Evolutionary conservation across 92 coral and sea anemone species (phyloP), one percentile per base, ranked within the genome.

Genomic region (Actinostola sp.): DNA sequence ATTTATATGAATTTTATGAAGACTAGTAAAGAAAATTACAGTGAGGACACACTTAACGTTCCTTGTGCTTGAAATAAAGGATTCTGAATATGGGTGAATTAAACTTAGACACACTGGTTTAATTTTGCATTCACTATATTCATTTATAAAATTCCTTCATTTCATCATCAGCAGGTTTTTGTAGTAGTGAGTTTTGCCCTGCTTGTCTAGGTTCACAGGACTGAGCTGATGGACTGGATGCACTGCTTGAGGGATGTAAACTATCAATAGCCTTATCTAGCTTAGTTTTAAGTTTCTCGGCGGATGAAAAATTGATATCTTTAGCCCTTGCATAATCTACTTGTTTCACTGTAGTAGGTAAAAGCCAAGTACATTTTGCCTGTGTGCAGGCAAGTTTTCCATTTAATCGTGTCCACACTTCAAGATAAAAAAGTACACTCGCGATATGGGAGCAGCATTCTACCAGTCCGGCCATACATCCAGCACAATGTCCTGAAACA

Each of bases 381-480:
- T 66, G 82, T 26, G 82, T 58, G 31, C 87, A 82, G 45, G 87
- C 42, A 41, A 75, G 70, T 76, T 75, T 82, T 66, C 79, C 76
- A 32, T 66, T 49, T 15, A 82, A 51, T 76, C 66, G 56, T 52
- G 87, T 60, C 31, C 32, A 39, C 32, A 44, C 74, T 75, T 75
- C 67, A 30, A 79, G 31, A 70, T 71, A 79, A 61, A 79, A 79
- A 46, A 79, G 32, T 10, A 46, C 67, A 34, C 78, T 78, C n/a
- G 61, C 80, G 26, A 82, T 54, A 62, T 63, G 84, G 35, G 73
- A 77, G 57, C 83, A 77, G 55, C 39, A 58, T 63, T 75, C 81
- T 5, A 45, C 65, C 31, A 75, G 71, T 17, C 81, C 74, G 27
- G 74, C 81, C 58, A 26, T 75, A 59, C 78, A 72, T 16, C 62